Evolutionary conservation across 1,140 invertebrate genomes (phyloP).

Genomic region (Procambarus clarkii): DNA sequence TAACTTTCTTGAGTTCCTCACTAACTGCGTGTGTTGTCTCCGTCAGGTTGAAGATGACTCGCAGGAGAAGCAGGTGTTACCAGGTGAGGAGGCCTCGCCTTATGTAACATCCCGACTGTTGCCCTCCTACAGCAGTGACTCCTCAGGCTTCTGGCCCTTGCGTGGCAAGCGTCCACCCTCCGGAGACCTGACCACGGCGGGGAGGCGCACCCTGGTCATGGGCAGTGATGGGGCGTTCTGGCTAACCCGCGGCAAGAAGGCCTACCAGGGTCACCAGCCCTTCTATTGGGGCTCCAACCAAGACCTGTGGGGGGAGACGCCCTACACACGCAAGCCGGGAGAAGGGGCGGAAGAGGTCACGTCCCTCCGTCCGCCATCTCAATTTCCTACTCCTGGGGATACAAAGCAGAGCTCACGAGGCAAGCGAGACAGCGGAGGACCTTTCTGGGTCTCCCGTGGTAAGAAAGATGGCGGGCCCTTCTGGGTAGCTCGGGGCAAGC

Average conservation of each 20-base stretch:
- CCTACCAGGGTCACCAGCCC: not conserved
- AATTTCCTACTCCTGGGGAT: no score
- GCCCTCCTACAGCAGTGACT: not conserved
- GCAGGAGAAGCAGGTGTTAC: not conserved
- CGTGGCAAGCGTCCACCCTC: not conserved
- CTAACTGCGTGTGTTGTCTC: not conserved
- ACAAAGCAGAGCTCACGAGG: not conserved
- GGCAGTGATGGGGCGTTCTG: slow-evolving; percentile 17
- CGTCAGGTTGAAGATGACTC: not conserved
- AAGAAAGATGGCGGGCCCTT: slow-evolving; percentile 31
- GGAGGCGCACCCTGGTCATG: not conserved
- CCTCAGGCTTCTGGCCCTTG: not conserved
- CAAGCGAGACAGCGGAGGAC: not conserved
- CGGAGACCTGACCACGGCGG: not conserved
- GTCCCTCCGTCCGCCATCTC: no score
- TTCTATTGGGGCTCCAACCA: slow-evolving; percentile 59
- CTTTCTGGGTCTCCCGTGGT: slow-evolving; percentile 36
- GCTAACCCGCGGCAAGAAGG: slow-evolving; percentile 46
- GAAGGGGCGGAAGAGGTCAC: not conserved
- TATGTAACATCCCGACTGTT: not conserved
- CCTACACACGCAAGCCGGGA: not conserved
- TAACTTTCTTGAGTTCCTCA: not conserved
- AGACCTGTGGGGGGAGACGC: slow-evolving; percentile 35
- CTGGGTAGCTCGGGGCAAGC: slow-evolving; percentile 29
- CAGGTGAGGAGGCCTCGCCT: not conserved